Evolutionary conservation across 2,797 vertebrate species (phyloP), one percentile per base, ranked within the genome.

Genomic region (Poeciliopsis turneri): DNA sequence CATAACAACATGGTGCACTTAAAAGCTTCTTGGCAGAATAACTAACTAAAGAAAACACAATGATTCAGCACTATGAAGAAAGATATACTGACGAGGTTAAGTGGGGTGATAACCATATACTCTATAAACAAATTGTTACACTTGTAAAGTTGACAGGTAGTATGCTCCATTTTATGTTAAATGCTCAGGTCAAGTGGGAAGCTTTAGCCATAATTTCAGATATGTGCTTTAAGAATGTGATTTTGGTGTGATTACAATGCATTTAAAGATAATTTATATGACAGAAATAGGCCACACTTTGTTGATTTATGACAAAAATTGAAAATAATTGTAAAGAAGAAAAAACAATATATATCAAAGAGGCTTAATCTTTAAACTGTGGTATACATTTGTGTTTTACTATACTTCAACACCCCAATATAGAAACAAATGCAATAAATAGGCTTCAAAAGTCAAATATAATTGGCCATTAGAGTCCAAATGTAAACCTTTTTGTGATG

Each of bases 21-120:
- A 92, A 90, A 92, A 91, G 89, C 86, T 81, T 88, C 90, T 86
- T 81, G 78, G 69, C 41, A 81, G 79, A 85, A 66, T 71, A 83
- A 74, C 78, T 78, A 75, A 79, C 73, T 36, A 46, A 30, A 74
- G 75, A 72, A 61, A 78, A 85, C 46, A n/a, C 68, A 84, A 43
- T 39, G 78, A 88, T 83, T 81, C 68, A 53, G 80, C 81, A 84
- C 68, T 76, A 61, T 66, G 78, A 59, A 57, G 28, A 66, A 81
- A 74, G 51, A 71, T 78, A 75, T 76, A 51, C 10, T 75, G 73
- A 74, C 41, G 1, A 55, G 88, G 87, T 88, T 87, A 94, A 92
- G 78, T 82, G 76, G 68, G 80, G 84, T 81, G 81, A 83, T 59
- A 70, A 51, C 49, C 64, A 77, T 49, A 75, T 41, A 70, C 47